Percentiles rank a stretch among this genome's conserved stretches.
Conservation (phyloP, 2,888 invertebrate species). For the Pyrgus malvae region DNA sequence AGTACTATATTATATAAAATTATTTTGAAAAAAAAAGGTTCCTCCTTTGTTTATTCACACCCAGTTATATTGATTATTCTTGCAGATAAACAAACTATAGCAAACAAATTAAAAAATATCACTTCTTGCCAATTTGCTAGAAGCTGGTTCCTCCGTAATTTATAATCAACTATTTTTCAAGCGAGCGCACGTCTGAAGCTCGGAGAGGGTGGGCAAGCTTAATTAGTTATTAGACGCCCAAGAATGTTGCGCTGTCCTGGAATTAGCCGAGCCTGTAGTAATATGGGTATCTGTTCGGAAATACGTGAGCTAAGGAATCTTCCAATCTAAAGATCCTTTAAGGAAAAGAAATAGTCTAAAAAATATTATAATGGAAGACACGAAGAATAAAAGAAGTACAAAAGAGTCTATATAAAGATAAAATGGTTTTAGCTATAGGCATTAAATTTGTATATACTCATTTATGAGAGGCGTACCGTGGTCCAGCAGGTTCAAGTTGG, state of each 20-base stretch:
- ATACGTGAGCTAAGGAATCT: slow-evolving; percentile 21
- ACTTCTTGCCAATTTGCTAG: not conserved
- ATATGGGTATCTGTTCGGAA: slow-evolving; percentile 1
- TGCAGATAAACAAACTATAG: no score
- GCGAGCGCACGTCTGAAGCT: slow-evolving; percentile 18
- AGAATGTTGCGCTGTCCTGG: slow-evolving; percentile 55
- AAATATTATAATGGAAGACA: not conserved
- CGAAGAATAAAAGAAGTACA: no score
- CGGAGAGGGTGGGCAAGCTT: slow-evolving; percentile 45
- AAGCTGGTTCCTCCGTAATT: not conserved
- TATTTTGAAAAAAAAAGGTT: no score
- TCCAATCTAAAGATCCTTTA: slow-evolving; percentile 5
- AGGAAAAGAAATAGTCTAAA: not conserved
- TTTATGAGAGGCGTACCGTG: no score
- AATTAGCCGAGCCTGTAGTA: slow-evolving; percentile 45
- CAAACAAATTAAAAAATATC: no score
- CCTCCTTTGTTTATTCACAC: no score
- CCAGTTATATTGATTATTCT: no score
- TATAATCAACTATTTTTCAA: not conserved
- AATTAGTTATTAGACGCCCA: slow-evolving; percentile 72
- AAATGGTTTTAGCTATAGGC: no score
- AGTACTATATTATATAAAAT: no score
- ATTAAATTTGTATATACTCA: no score
- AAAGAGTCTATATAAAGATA: no score
- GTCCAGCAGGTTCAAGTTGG: no score